Evolutionary conservation across 2,797 vertebrate species (phyloP), one percentile per base, ranked within the genome.

Genomic region (Tenualosa thibaudeaui): DNA sequence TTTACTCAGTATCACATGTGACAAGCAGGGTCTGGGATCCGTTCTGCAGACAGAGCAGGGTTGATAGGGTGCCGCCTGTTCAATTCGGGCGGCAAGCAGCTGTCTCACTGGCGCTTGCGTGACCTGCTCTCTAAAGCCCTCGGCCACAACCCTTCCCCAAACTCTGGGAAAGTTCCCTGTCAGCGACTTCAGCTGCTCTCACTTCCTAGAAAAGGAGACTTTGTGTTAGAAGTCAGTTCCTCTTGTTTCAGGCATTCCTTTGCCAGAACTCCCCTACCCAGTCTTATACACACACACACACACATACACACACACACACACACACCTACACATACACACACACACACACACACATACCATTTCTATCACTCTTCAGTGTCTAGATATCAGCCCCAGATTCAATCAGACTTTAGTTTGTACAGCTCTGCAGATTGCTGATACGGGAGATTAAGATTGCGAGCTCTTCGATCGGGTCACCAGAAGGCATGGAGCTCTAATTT

Each of bases 181-280:
- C 87, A 88, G 88, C 75, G 9, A 54, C 86, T 43, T 12, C 31
- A 31, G 43, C 43, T 49, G 84, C 85, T 93, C 88, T 91, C 88
- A 89, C 86, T 92, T 93, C 89, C 85, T 75, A 82, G 12, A 71
- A 71, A 71, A 71, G 12, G 65, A 17, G 26, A 71, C 65, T 37
- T 31, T 3, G 58, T 24, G 65, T 15, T 40, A 37, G 15, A 71
- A 71, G 26, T 17, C 65, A 71, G 24, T 71, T 71, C 65, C 26
- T 17, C 65, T 37, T 15, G 26, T 71, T 37, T 37, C 26, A 71
- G 4, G 65, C 26, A 71, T 78, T 78, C 71, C 12, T 40, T 31
- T 75, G 68, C 31, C 37, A 78, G 71, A 78, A 46, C 15, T 75
- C 31, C 12, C 31, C 31, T 31, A 31, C 1, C 31, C 31, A 31